Percentiles rank a stretch among this genome's conserved stretches.
These are phyloP conservation scores for Orchestes rusci DNA, from an alignment of 2,888 invertebrate genomes.

Conservation along the genomic window DNA sequence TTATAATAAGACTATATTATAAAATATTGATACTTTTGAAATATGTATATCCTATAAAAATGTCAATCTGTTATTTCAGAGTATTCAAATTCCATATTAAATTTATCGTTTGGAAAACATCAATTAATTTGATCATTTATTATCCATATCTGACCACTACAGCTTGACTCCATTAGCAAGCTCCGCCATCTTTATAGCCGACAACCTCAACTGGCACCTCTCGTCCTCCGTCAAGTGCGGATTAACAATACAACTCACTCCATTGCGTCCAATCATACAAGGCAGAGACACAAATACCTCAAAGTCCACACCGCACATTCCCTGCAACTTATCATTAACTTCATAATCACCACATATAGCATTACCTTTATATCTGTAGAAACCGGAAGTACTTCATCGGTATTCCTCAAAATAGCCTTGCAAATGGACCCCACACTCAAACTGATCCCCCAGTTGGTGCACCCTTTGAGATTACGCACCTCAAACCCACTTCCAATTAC, in stretches of 20 bases:
- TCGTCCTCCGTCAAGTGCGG: conserved; percentile 23
- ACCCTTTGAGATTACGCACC: conserved; percentile 80
- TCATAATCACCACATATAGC: not conserved
- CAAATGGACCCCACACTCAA: conserved; percentile 66
- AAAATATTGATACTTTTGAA: no score
- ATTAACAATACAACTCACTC: conserved; percentile 20
- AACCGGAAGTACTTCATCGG: conserved; percentile 67
- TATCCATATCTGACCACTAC: no score
- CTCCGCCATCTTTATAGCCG: conserved; percentile 57
- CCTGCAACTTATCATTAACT: conserved; percentile 21
- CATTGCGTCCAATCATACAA: conserved; percentile 18
- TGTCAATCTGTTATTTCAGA: no score
- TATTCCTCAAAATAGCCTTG: conserved; percentile 63
- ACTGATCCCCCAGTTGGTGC: conserved; percentile 88
- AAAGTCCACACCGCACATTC: conserved; percentile 21
- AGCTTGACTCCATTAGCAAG: conserved; percentile 49
- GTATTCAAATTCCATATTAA: no score
- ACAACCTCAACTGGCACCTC: conserved; percentile 36
- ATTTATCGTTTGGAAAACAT: no score
- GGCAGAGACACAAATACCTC: conserved; percentile 30
- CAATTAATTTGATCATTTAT: no score
- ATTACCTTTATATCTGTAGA: conserved; percentile 68
- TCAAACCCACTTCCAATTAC: conserved; percentile 84
- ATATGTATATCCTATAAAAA: no score
- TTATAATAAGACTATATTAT: no score